A percentile compares a stretch with the other conserved stretches of the same genome.
These are phyloP conservation scores for Capitulum mitella DNA, from an alignment of 2,888 invertebrate species.

Conservation along the genomic window DNA sequence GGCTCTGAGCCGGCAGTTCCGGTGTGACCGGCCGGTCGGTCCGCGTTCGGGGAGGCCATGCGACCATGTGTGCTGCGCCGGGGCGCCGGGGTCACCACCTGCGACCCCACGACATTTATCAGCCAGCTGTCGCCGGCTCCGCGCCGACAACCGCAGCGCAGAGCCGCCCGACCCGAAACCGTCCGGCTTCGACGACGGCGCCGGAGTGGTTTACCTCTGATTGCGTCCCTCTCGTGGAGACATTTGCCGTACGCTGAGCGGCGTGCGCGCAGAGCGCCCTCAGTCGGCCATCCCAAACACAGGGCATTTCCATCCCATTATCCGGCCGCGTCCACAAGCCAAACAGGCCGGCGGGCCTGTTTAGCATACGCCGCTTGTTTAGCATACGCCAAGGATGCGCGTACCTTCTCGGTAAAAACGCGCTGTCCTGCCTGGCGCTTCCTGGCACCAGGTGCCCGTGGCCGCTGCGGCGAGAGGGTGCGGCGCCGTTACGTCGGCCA, in stretches of 20 bases:
- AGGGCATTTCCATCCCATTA: background rate
- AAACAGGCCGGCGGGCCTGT: background rate
- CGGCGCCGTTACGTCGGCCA: no score
- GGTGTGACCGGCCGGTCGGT: no score
- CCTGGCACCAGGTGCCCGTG: background rate
- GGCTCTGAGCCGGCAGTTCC: no score
- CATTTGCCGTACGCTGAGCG: no score
- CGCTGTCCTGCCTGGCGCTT: background rate
- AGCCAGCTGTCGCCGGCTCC: background rate
- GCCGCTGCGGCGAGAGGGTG: no score
- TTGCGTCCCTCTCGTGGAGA: no score
- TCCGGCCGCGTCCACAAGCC: background rate
- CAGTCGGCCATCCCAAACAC: background rate
- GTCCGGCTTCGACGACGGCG: no score
- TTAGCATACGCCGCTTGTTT: background rate
- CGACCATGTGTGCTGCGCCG: background rate
- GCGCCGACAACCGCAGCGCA: background rate
- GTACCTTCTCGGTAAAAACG: background rate
- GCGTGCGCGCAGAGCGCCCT: no score
- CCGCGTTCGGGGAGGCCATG: background rate
- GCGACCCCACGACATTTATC: background rate
- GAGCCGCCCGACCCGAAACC: no score
- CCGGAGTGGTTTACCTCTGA: no score
- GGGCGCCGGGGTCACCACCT: background rate
- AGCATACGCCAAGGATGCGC: background rate